Conservation (phyloP, 2,888 invertebrate genomes). For the Tiphia femorata region DNA sequence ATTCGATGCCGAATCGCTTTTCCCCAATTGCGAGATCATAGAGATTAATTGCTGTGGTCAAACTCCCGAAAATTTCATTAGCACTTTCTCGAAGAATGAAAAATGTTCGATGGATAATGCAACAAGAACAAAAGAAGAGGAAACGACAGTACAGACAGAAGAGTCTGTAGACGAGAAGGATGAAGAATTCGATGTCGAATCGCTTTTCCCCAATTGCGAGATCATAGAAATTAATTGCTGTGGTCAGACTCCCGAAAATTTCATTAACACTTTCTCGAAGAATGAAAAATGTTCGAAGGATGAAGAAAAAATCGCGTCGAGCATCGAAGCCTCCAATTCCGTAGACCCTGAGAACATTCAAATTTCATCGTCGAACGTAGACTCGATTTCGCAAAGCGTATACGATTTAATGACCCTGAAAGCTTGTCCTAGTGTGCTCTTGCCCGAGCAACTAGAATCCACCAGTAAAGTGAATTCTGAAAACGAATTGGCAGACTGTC, state of each 20-base stretch:
- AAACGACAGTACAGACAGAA: too few relatives aligned
- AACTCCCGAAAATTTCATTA: background rate
- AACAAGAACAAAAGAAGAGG: background rate
- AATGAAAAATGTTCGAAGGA: background rate
- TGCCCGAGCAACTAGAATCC: too few relatives aligned
- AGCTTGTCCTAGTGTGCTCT: slow-evolving; percentile 6
- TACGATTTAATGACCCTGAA: slow-evolving; percentile 28
- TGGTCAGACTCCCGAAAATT: background rate
- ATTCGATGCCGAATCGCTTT: too few relatives aligned
- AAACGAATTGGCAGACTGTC: too few relatives aligned
- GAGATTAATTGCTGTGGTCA: background rate
- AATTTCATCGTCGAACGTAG: too few relatives aligned
- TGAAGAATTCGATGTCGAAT: too few relatives aligned
- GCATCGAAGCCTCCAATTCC: too few relatives aligned
- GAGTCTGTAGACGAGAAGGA: too few relatives aligned
- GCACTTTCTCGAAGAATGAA: background rate
- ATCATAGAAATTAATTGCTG: background rate
- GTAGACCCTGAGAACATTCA: too few relatives aligned
- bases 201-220: too few relatives aligned
- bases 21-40: too few relatives aligned
- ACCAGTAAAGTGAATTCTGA: too few relatives aligned
- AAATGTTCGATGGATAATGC: background rate
- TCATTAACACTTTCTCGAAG: background rate
- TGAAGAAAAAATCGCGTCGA: background rate
- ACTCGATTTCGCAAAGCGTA: slow-evolving; percentile 13